phyloP scores from a whole-genome alignment of 2,888 invertebrate genomes.

The Tiphia femorata region DNA sequence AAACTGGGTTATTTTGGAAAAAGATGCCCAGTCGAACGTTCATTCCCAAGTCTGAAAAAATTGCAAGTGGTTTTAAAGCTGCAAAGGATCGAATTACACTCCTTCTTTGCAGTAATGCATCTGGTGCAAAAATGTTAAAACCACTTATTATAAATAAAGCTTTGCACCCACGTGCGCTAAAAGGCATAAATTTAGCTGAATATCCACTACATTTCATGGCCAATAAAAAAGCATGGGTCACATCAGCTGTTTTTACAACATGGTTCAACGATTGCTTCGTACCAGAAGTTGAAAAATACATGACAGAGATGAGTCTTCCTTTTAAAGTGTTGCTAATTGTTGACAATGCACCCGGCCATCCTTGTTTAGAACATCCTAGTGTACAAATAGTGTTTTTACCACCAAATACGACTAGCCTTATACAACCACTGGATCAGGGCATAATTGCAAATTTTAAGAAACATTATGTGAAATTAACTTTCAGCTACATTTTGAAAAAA shows the following conservation, averaged over 20 bases:
- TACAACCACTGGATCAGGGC: slow-evolving; percentile 52
- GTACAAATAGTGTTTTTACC: slow-evolving; percentile 41
- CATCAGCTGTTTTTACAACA: slow-evolving; percentile 17
- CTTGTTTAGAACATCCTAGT: slow-evolving; percentile 39
- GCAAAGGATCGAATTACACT: slow-evolving; percentile 52
- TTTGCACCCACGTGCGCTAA: slow-evolving; percentile 46
- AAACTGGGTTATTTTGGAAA: slow-evolving; percentile 43
- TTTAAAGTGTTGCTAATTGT: slow-evolving; percentile 40
- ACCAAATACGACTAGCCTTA: slow-evolving; percentile 48
- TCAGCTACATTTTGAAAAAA: slow-evolving; percentile 37
- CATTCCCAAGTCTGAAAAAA: slow-evolving; percentile 51
- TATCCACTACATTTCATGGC: slow-evolving; percentile 45
- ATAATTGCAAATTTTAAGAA: slow-evolving; percentile 52
- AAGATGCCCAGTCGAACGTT: slow-evolving; percentile 48
- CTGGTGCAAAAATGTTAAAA: slow-evolving; percentile 49
- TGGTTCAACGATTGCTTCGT: slow-evolving; percentile 33
- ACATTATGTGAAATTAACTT: slow-evolving; percentile 40
- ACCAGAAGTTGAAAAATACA: slow-evolving; percentile 36
- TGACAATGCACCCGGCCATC: slow-evolving; percentile 45
- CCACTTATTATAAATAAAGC: slow-evolving; percentile 49
- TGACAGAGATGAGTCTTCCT: slow-evolving; percentile 22
- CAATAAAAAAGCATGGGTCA: slow-evolving; percentile 50
- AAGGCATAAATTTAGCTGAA: slow-evolving; percentile 34
- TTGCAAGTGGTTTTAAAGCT: slow-evolving; percentile 46
- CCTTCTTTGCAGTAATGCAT: slow-evolving; percentile 51